Base-by-base conservation (phyloP, 1,140 invertebrate species). In the Riptortus pedestris region DNA sequence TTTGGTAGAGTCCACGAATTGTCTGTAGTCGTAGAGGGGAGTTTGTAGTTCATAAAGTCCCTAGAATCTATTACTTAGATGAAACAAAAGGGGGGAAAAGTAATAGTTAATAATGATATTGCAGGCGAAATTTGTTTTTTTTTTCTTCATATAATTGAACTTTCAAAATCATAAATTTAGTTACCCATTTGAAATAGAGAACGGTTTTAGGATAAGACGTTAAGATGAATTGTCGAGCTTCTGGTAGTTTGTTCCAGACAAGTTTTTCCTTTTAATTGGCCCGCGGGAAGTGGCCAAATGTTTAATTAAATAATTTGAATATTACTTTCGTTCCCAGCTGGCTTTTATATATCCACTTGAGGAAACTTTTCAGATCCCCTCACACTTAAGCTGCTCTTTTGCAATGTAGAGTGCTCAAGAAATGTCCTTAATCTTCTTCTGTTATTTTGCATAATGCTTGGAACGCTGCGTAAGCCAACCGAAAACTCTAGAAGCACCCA, bases 351-450 rank as follows among this genome's bases (percentile, higher is more conserved):
- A 59, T 59, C 57, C 33, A 33, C 57, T 59, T 38, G 5, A 20
- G 1, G 18, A 33, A 59, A 59, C 28, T 59, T 59, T 38, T 59
- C 57, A 59, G 31, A 59, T 59, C 57, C n/a, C 29, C 33, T 59
- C 57, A 18, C 57, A 38, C 28, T 59, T 59, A 59, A 59, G 24
- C 57, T 38, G 31, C 57, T 59, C 57, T 59, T 59, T 59, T 59
- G 57, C 57, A 26, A 59, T 59, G 28, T 59, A 33, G 57, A 59
- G 16, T 18, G 28, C 28, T 59, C 28, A 31, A 38, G 57, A 59
- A 59, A 59, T 59, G 28, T 59, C 26, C 57, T 59, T 59, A 59
- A 59, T 33, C 57, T 28, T 59, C 57, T 59, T 59, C 57, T 38
- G 57, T 59, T 59, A 59, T 33, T 59, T 59, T 59, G 31, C 57